phyloP scores from a whole-genome alignment of 1,140 invertebrate genomes.

The Drosophila arizonae region DNA sequence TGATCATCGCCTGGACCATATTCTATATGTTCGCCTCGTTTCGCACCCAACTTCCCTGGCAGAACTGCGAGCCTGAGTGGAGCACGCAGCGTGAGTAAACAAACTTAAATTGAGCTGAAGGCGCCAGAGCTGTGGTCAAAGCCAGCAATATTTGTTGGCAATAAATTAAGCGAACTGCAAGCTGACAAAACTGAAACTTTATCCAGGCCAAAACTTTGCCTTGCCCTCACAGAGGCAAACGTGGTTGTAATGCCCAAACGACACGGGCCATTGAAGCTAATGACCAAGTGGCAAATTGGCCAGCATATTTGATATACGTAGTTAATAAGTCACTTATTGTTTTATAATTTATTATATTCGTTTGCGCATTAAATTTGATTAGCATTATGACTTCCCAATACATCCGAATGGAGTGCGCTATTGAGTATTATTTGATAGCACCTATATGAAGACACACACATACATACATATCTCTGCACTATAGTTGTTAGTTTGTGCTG shows the following conservation, averaged over 20 bases:
- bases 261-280: neutral
- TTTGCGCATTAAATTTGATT: too few species aligned
- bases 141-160: conserved; percentile 41
- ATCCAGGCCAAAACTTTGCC: conserved; percentile 31
- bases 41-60: conserved; percentile 88
- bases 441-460: too few species aligned
- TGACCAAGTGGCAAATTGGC: neutral
- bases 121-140: conserved; percentile 24
- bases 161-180: conserved; percentile 71
- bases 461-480: too few species aligned
- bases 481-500: too few species aligned
- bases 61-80: conserved; percentile 89
- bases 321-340: neutral
- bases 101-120: conserved; percentile 15
- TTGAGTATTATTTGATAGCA: too few species aligned
- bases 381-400: too few species aligned
- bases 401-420: too few species aligned
- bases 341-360: too few species aligned
- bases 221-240: neutral
- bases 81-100: conserved; percentile 86
- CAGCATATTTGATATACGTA: neutral
- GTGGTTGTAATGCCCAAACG: conserved; percentile 7
- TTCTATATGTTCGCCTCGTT: conserved; percentile 92
- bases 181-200: conserved; percentile 64
- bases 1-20: conserved; percentile 94